Evolutionary conservation across 2,888 invertebrate species (phyloP).

Genomic region (Troides oblongomaculatus): DNA sequence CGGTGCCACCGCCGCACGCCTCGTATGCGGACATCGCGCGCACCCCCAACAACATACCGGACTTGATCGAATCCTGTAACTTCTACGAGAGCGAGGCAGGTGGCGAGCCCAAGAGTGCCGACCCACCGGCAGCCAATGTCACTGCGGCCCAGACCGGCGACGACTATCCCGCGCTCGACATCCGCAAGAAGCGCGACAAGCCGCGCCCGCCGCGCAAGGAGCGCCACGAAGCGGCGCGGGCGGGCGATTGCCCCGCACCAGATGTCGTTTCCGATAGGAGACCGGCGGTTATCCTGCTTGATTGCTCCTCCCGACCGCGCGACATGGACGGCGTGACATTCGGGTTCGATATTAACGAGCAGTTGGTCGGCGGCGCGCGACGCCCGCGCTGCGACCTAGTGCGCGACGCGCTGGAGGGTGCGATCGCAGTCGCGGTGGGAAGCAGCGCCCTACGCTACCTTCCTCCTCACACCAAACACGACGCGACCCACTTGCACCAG

Average conservation of each 20-base stretch:
- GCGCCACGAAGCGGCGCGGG: slow-evolving; percentile 43
- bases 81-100: slow-evolving; percentile 62
- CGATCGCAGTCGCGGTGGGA: slow-evolving; percentile 40
- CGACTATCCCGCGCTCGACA: slow-evolving; percentile 42
- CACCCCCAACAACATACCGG: slow-evolving; percentile 71
- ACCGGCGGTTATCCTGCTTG: slow-evolving; percentile 87
- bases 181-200: slow-evolving; percentile 33
- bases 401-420: slow-evolving; percentile 44
- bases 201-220: slow-evolving; percentile 37
- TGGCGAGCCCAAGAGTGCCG: slow-evolving; percentile 28
- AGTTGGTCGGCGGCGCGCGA: slow-evolving; percentile 78
- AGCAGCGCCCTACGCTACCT: slow-evolving; percentile 57
- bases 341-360: slow-evolving; percentile 89
- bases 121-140: slow-evolving; percentile 42
- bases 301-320: slow-evolving; percentile 77
- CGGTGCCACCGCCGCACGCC: slow-evolving; percentile 70
- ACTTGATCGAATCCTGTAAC: slow-evolving; percentile 76
- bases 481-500: slow-evolving; percentile 48
- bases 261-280: slow-evolving; percentile 74
- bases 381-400: slow-evolving; percentile 55
- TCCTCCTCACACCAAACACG: slow-evolving; percentile 41
- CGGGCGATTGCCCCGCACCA: slow-evolving; percentile 68
- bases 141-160: slow-evolving; percentile 43
- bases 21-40: slow-evolving; percentile 93
- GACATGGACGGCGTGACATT: slow-evolving; percentile 87